A percentile compares a stretch with the other conserved stretches of the same genome.
phyloP scores from a whole-genome alignment of 1,140 invertebrate genomes.

The Pseudoatta argentina region DNA sequence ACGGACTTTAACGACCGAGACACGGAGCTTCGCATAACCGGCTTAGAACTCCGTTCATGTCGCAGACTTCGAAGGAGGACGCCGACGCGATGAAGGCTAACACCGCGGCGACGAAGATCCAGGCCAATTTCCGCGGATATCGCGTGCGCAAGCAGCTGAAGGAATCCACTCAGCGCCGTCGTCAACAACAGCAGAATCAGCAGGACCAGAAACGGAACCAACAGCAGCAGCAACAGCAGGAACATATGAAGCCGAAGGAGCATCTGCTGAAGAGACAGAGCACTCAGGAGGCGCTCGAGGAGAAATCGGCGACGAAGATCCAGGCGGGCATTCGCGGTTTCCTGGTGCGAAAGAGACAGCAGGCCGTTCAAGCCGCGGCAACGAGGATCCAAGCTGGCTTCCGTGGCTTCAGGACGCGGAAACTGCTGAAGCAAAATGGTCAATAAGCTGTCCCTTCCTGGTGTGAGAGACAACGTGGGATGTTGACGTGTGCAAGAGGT shows the following conservation, averaged over 20 bases:
- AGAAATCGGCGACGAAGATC: constrained; percentile 91
- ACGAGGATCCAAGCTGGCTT: constrained; percentile 89
- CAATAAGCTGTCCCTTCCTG: constrained; percentile 68
- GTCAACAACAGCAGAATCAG: constrained; percentile 19
- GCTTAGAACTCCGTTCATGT: constrained; percentile 47
- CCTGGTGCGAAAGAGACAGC: constrained; percentile 89
- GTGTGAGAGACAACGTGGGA: not conserved
- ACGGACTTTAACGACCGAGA: not conserved
- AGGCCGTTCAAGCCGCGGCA: constrained; percentile 87
- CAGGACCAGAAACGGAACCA: not conserved
- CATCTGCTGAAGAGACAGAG: constrained; percentile 56
- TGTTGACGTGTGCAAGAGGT: constrained; percentile 31
- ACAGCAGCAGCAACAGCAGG: not conserved
- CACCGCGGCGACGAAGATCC: constrained; percentile 91
- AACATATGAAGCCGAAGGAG: constrained; percentile 17
- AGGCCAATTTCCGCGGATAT: constrained; percentile 91
- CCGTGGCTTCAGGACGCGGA: constrained; percentile 87
- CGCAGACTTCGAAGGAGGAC: constrained; percentile 44
- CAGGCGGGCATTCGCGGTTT: constrained; percentile 92
- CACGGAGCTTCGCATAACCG: constrained; percentile 18
- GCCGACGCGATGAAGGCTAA: constrained; percentile 78
- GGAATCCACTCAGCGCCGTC: constrained; percentile 69
- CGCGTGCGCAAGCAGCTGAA: constrained; percentile 89
- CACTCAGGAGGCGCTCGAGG: constrained; percentile 82
- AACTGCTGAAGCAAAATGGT: constrained; percentile 81